Conservation (phyloP, 1,140 invertebrate genomes). For the Drosophila azteca region DNA sequence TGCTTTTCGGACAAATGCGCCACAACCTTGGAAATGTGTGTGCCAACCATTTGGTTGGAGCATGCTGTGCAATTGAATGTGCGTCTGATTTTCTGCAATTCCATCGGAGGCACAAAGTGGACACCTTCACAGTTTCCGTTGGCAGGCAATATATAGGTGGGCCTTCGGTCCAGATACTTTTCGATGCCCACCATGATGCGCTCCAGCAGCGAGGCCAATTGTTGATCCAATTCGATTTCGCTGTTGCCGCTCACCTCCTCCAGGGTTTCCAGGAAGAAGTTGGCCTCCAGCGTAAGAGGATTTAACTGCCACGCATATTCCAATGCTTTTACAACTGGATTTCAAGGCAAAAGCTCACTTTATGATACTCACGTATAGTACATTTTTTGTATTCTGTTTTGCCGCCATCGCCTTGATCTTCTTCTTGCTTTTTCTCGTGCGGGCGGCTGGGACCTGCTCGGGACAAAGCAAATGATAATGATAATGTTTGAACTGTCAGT, state of each 20-base stretch:
- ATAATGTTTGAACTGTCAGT: constrained; percentile 2
- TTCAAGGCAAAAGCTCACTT: too few species aligned
- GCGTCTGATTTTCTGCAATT: constrained; percentile 59
- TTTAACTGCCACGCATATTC: constrained; percentile 47
- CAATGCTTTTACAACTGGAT: too few species aligned
- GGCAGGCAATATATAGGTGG: constrained; percentile 47
- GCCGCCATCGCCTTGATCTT: constrained; percentile 56
- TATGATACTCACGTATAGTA: constrained; percentile 55
- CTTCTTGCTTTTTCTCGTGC: constrained; percentile 46
- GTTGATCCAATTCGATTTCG: constrained; percentile 55
- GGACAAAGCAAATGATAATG: constrained; percentile 8
- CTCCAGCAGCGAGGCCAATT: constrained; percentile 52
- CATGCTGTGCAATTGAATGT: constrained; percentile 63
- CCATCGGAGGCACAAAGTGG: constrained; percentile 46
- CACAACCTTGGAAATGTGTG: constrained; percentile 57
- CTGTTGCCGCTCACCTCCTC: constrained; percentile 28
- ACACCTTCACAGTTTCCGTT: constrained; percentile 23
- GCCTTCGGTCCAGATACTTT: constrained; percentile 61
- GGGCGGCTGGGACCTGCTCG: constrained; percentile 21
- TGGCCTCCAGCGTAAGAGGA: constrained; percentile 71
- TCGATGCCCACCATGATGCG: constrained; percentile 67
- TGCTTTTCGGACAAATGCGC: constrained; percentile 64
- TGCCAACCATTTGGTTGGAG: constrained; percentile 61
- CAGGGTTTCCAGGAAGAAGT: constrained; percentile 63
- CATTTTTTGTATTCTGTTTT: constrained; percentile 21